These are phyloP conservation scores for Trissonchulus latispiculum DNA, from an alignment of 2,888 invertebrate genomes.

Conservation along the genomic window DNA sequence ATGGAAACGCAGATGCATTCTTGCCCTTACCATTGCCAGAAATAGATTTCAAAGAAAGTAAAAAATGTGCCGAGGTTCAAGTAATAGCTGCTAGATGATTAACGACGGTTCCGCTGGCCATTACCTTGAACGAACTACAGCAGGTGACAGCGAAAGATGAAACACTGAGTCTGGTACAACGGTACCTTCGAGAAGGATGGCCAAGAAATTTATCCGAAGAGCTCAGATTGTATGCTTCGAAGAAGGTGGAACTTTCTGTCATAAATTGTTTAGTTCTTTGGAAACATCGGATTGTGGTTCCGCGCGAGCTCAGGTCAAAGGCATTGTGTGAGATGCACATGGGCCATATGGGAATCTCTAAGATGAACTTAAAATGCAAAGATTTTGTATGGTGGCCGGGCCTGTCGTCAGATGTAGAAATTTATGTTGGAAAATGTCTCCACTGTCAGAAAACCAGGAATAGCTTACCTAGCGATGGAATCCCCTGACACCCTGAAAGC, in stretches of 20 bases:
- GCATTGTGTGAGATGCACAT: constrained; percentile 27
- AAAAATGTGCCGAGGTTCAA: background rate
- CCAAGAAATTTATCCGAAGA: background rate
- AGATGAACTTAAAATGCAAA: constrained; percentile 36
- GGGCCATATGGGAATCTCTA: constrained; percentile 35
- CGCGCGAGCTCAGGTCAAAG: background rate
- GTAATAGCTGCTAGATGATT: background rate
- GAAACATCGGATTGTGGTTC: background rate
- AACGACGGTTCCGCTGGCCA: background rate
- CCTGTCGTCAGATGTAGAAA: constrained; percentile 28
- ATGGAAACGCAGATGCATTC: background rate
- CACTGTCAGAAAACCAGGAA: no score
- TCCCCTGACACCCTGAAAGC: constrained; percentile 35
- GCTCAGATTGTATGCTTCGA: background rate
- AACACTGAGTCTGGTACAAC: background rate
- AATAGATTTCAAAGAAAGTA: background rate
- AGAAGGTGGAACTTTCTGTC: background rate
- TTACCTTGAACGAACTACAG: background rate
- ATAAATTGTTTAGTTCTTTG: background rate
- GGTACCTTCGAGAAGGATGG: background rate
- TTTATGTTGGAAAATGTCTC: constrained; percentile 28
- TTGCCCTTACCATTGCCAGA: background rate
- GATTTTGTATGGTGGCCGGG: constrained; percentile 37
- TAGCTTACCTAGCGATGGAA: no score
- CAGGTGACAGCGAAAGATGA: background rate